Base-by-base conservation (phyloP, 2,113 vertebrate genomes). In the Pagrus major region DNA sequence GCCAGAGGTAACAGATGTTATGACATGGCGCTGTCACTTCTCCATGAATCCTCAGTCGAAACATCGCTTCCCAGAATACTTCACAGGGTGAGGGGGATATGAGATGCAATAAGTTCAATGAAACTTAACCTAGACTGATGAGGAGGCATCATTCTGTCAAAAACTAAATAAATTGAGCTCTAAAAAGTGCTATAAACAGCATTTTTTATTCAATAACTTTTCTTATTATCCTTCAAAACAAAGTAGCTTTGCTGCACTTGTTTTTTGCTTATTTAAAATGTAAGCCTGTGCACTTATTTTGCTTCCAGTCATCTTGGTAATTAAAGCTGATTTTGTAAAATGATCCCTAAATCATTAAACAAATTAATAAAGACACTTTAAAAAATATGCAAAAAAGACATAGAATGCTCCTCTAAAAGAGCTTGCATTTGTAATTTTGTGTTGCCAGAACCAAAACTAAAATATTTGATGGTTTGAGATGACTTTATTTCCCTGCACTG, bases 1-100 rank as follows among this genome's bases (percentile, higher is more conserved):
- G 81, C 61, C 69, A 85, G 74, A 85, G 86, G 84, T 87, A 88
- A 82, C 81, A 92, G 74, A 90, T 92, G 84, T 90, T 86, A 80
- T 81, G 85, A 84, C 83, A 84, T 4, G 37, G 52, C 42, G 77
- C 80, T 90, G 85, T 84, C 87, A 86, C 41, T 71, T 88, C 44
- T 31, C 42, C 33, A 35, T 33, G 71, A 85, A 89, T 44, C 74
- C 63, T 71, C 52, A 56, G 68, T 72, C 72, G 68, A 81, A 78
- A 72, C 63, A 67, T 16, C 42, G 68, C 73, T 82, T 88, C 88
- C 81, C 81, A 86, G 85, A 89, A 90, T 89, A 88, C 76, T 80
- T 83, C 78, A 85, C 64, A 90, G 74, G 59, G 55, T 44, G 72
- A 74, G 47, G 29, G 47, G 47, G 46, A 64, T 68, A 41, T 75